These are phyloP conservation scores for Hystrix cristata DNA, from an alignment of 2,113 vertebrate genomes.

Conservation along the genomic window DNA sequence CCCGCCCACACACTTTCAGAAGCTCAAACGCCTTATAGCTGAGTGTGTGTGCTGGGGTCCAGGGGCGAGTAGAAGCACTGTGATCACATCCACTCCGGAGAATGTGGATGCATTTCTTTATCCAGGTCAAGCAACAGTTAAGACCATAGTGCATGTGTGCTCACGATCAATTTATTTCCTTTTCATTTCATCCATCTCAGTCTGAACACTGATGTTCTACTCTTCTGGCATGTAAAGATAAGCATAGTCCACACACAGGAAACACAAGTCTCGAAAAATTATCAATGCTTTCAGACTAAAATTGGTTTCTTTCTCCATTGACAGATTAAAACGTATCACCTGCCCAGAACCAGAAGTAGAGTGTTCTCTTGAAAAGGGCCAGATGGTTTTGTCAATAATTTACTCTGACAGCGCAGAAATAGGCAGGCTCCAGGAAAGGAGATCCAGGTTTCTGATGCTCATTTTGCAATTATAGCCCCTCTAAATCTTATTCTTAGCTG, in stretches of 20 bases:
- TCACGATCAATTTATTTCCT: slow-evolving; percentile 23
- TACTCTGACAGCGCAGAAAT: slow-evolving; percentile 71
- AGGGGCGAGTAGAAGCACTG: background rate
- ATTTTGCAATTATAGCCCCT: slow-evolving; percentile 72
- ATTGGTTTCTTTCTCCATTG: slow-evolving; percentile 54
- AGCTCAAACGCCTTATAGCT: background rate
- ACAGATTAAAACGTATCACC: slow-evolving; percentile 66
- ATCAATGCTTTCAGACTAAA: slow-evolving; percentile 61
- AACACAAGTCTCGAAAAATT: slow-evolving; percentile 57
- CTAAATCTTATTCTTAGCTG: slow-evolving; percentile 74
- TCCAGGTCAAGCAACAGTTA: background rate
- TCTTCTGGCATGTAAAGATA: slow-evolving; percentile 31
- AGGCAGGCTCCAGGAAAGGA: slow-evolving; percentile 60
- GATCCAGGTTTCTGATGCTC: slow-evolving; percentile 62
- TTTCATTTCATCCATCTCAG: slow-evolving; percentile 28
- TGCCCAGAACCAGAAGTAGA: slow-evolving; percentile 24
- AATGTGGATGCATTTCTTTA: background rate
- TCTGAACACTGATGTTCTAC: background rate
- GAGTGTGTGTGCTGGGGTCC: too few species aligned
- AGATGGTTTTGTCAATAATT: slow-evolving; percentile 80
- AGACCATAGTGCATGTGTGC: background rate
- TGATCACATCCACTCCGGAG: background rate
- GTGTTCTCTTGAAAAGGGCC: slow-evolving; percentile 54
- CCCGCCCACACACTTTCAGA: background rate
- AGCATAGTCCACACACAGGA: slow-evolving; percentile 42